phyloP scores from a whole-genome alignment of 2,888 invertebrate species.

The Scaptomyza flava region DNA sequence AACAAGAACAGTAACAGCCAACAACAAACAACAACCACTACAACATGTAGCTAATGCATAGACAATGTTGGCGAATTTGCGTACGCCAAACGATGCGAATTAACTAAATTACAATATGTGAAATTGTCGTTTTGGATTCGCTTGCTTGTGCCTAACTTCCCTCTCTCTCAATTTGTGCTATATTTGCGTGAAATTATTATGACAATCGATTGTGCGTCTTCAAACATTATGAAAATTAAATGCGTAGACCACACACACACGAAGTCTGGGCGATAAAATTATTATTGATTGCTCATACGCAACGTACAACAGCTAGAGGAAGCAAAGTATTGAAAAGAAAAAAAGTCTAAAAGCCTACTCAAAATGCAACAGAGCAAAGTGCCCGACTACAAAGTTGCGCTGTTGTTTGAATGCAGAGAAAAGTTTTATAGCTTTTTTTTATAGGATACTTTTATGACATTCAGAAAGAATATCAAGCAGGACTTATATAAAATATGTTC shows the following conservation, averaged over 20 bases:
- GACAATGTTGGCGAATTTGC: slow-evolving; percentile 74
- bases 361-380: background rate
- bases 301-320: slow-evolving; percentile 52
- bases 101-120: slow-evolving; percentile 77
- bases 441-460: too few species aligned
- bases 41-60: slow-evolving; percentile 69
- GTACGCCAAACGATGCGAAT: slow-evolving; percentile 72
- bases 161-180: slow-evolving; percentile 36
- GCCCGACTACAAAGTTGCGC: slow-evolving; percentile 16
- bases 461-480: too few species aligned
- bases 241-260: slow-evolving; percentile 48
- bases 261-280: slow-evolving; percentile 65
- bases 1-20: slow-evolving; percentile 12
- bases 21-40: slow-evolving; percentile 21
- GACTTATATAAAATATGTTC: too few species aligned
- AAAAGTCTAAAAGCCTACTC: slow-evolving; percentile 4
- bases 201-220: slow-evolving; percentile 72
- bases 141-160: slow-evolving; percentile 1
- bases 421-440: background rate
- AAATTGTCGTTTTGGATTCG: slow-evolving; percentile 57
- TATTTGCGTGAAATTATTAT: slow-evolving; percentile 75
- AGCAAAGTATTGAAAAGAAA: slow-evolving; percentile 16
- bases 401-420: background rate
- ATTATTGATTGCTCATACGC: slow-evolving; percentile 78
- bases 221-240: slow-evolving; percentile 62